Percentiles rank a stretch among this genome's conserved stretches.
Conservation (phyloP, 2,113 vertebrate genomes). For the Pionites leucogaster region DNA sequence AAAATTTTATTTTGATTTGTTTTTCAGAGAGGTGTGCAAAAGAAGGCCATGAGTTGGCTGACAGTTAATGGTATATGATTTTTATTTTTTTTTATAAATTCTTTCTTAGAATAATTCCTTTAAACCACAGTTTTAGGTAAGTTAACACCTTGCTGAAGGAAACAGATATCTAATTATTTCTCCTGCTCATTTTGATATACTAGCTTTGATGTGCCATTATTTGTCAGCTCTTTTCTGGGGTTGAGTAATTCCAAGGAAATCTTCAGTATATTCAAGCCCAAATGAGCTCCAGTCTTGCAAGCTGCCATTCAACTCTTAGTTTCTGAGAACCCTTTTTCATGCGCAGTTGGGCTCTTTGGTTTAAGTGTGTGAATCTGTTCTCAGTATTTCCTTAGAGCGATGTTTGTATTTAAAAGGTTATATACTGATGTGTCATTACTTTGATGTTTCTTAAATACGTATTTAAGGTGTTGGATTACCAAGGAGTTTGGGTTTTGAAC, state of each 20-base stretch:
- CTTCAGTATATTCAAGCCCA: background rate
- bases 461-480: background rate
- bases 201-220: background rate
- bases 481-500: background rate
- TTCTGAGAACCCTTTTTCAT: background rate
- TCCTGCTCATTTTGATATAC: background rate
- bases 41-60: background rate
- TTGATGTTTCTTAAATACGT: background rate
- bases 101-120: constrained; percentile 11
- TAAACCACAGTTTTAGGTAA: background rate
- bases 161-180: background rate
- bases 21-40: background rate
- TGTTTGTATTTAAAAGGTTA: background rate
- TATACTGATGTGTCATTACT: background rate
- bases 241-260: background rate
- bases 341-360: background rate
- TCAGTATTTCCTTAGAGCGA: background rate
- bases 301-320: background rate
- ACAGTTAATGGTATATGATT: constrained; percentile 11
- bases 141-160: background rate
- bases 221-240: background rate
- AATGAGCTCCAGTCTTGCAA: background rate
- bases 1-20: constrained; percentile 39
- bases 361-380: background rate
- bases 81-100: background rate